Base-by-base conservation (phyloP, 2,113 vertebrate genomes). In the Amia ocellicauda region DNA sequence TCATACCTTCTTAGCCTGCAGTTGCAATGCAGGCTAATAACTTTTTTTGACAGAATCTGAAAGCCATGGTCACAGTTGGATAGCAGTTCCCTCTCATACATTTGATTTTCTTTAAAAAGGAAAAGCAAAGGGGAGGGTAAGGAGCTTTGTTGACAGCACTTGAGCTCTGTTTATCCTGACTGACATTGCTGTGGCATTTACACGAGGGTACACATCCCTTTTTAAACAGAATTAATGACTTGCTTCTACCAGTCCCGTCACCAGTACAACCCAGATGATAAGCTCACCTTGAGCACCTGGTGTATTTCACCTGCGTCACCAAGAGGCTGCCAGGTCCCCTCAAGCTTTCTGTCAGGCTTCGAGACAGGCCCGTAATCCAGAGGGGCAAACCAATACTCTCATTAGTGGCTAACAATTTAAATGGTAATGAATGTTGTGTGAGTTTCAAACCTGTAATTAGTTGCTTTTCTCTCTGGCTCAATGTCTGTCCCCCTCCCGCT, bases 161-260 rank as follows among this genome's bases (percentile, higher is more conserved):
- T 53, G 9, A 53, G 20, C 51, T 3, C 9, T 20, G 51, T 53
- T 22, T 26, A 53, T 53, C 51, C 20, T 24, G 29, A 59, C 8
- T 59, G 57, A 43, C 20, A 42, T 23, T 60, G 13, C 16, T 60
- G n/a, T 60, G 36, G 20, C 58, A 43, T 31, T 29, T 20, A 40
- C 56, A 20, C 20, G 10, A 19, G 28, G 28, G 31, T 58, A 31
- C 19, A 31, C 36, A 41, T 20, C 28, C 13, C 22, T 52, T 13
- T 66, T 66, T 53, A 60, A 58, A 49, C 22, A 45, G 58, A 60
- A 61, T 61, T 60, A 53, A 60, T 61, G 16, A 36, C 24, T 45
- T 36, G 40, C 27, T 29, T 14, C 58, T 60, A 36, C 23, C 58
- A 24, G 31, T n/a, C 61, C 31, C n/a, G 16, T 26, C 36, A 31